phyloP scores from a whole-genome alignment of 2,888 invertebrate species.

The Seladonia tumulorum region DNA sequence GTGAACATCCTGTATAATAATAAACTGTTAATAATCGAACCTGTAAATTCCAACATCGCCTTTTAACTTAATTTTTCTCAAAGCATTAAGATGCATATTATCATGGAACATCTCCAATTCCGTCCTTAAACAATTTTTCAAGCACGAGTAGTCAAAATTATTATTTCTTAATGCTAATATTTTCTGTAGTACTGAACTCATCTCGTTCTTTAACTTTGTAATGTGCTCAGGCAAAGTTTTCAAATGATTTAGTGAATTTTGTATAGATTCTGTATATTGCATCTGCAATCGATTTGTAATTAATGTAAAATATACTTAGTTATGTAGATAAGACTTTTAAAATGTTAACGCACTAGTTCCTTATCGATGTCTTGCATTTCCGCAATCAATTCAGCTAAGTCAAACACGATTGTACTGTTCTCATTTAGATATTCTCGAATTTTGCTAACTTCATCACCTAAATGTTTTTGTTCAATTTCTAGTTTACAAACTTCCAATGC shows the following conservation, averaged over 20 bases:
- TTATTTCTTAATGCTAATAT: conserved; percentile 66
- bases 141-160: conserved; percentile 64
- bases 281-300: conserved; percentile 65
- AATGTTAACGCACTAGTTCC: conserved; percentile 71
- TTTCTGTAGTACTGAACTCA: conserved; percentile 68
- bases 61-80: conserved; percentile 78
- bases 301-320: conserved; percentile 7
- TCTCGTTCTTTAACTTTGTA: conserved; percentile 69
- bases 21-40: conserved; percentile 51
- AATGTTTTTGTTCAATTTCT: conserved; percentile 69
- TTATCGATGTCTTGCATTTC: conserved; percentile 72
- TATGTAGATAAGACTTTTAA: background rate
- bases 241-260: conserved; percentile 75
- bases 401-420: conserved; percentile 57
- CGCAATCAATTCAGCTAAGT: conserved; percentile 69
- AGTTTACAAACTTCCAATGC: conserved; percentile 77
- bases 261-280: conserved; percentile 71
- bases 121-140: conserved; percentile 68
- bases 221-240: conserved; percentile 72
- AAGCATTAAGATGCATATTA: conserved; percentile 74
- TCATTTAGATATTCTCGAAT: conserved; percentile 63
- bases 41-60: conserved; percentile 76
- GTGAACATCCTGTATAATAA: background rate
- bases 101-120: conserved; percentile 77
- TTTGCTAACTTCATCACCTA: conserved; percentile 73